A percentile compares a stretch with the other conserved stretches of the same genome.
Conservation (phyloP, 2,888 invertebrate species). For the Pachydiplax longipennis region DNA sequence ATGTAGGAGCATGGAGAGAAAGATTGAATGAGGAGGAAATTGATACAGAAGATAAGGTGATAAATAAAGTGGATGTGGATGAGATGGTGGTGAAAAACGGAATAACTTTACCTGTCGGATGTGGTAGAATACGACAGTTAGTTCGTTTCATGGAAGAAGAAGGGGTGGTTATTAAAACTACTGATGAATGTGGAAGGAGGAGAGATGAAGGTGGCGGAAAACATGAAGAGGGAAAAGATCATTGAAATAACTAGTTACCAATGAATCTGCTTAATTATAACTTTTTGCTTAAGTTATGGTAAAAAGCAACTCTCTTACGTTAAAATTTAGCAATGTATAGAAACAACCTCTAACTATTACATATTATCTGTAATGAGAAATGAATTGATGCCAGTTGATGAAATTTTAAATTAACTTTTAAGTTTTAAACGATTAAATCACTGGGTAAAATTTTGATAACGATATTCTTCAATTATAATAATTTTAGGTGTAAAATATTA, state of each 20-base stretch:
- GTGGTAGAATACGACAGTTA: background rate
- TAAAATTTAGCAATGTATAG: too few species aligned
- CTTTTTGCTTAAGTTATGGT: background rate
- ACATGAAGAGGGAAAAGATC: background rate
- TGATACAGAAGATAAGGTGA: background rate
- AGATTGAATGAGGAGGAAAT: background rate
- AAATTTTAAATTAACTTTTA: too few species aligned
- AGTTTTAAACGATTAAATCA: too few species aligned
- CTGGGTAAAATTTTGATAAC: too few species aligned
- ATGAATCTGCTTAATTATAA: background rate
- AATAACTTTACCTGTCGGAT: background rate
- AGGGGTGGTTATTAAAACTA: background rate
- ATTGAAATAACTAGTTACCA: background rate
- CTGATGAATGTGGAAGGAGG: background rate
- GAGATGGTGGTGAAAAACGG: background rate
- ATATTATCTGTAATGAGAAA: too few species aligned
- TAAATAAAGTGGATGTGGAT: background rate
- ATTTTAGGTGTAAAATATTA: too few species aligned
- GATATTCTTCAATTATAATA: too few species aligned
- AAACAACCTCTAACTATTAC: too few species aligned
- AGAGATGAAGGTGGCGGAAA: background rate
- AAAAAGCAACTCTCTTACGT: too few species aligned
- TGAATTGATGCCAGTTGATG: too few species aligned
- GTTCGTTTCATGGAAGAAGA: background rate
- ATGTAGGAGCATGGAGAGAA: conserved; percentile 19